Evolutionary conservation across 2,113 vertebrate species (phyloP).

Genomic region (Cisticola juncidis): DNA sequence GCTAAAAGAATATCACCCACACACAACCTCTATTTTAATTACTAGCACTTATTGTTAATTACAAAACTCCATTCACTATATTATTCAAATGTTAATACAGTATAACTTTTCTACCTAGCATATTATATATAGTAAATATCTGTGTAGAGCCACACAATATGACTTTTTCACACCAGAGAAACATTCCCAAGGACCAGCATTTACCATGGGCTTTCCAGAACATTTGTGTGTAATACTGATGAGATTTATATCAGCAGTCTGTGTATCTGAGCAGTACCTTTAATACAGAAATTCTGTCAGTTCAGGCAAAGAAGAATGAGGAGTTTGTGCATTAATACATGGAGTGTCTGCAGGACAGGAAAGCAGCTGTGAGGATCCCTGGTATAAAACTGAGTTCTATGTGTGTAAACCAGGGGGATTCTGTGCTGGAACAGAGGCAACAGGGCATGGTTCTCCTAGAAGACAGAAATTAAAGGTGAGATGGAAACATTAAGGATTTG

Average conservation of each 20-base stretch:
- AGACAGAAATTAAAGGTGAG: not conserved
- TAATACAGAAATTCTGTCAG: not conserved
- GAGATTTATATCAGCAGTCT: not conserved
- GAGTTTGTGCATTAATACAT: not conserved
- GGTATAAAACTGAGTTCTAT: not conserved
- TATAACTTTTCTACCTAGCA: too few relatives aligned
- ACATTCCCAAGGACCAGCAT: not conserved
- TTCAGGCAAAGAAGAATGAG: not conserved
- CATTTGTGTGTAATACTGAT: not conserved
- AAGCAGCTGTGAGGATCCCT: rapidly evolving
- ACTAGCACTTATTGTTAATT: too few relatives aligned
- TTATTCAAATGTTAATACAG: too few relatives aligned
- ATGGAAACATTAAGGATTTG: not conserved
- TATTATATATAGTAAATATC: too few relatives aligned
- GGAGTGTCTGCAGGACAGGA: not conserved
- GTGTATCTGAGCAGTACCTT: not conserved
- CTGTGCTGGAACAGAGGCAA: not conserved
- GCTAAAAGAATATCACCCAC: too few relatives aligned
- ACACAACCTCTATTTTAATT: too few relatives aligned
- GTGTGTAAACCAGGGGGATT: not conserved
- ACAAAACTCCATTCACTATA: too few relatives aligned
- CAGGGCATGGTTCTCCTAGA: not conserved
- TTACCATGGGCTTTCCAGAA: not conserved
- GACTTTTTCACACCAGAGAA: too few relatives aligned
- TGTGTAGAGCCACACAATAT: too few relatives aligned